Base-by-base conservation (phyloP, 2,888 invertebrate genomes). In the Disparrhopalites patrizii region DNA sequence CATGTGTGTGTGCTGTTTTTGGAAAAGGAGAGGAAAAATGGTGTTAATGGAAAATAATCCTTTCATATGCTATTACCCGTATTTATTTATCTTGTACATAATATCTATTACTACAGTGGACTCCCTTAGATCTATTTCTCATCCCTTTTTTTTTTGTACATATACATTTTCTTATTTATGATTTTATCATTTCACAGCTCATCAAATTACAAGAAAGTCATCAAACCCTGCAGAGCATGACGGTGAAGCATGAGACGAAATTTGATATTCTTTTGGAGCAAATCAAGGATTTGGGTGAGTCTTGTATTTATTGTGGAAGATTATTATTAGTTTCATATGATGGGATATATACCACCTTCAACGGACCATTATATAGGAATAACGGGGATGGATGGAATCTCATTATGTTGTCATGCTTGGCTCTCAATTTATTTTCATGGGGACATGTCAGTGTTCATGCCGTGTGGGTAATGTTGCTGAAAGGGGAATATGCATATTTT, bases 171-270 rank as follows among this genome's bases (percentile, higher is more conserved):
- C 13, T 13, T 13, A 36, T 36, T 36, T 36, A 10, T 36, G 13
- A 36, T 36, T 23, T 51, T 51, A 23, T 18, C 10, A 25, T 36
- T 36, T 36, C 15, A 36, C 65, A 73, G 73, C 65, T 73, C 2
- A 13, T 40, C 8, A 67, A 65, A 25, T 43, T 73, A 13, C 65
- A 69, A 50, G 62, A 70, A 56, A 68, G 67, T 43, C 55, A 56
- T 36, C 57, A 65, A 27, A 20, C 31, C 8, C 40, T 65, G 10
- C 57, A 65, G 28, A 56, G n/a, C 20, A 18, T 50, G 31, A 70
- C 68, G 15, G 61, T 68, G 10, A 71, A 70, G 57, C 72, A 72
- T 52, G 71, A 72, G 33, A 65, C 70, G 10, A 72, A 74, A 56
- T 72, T 74, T 33, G 55, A 67, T 20, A 33, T 68, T 25, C 60